phyloP scores from a whole-genome alignment of 2,797 vertebrate genomes.

The Brachyrhaphis roseni region DNA sequence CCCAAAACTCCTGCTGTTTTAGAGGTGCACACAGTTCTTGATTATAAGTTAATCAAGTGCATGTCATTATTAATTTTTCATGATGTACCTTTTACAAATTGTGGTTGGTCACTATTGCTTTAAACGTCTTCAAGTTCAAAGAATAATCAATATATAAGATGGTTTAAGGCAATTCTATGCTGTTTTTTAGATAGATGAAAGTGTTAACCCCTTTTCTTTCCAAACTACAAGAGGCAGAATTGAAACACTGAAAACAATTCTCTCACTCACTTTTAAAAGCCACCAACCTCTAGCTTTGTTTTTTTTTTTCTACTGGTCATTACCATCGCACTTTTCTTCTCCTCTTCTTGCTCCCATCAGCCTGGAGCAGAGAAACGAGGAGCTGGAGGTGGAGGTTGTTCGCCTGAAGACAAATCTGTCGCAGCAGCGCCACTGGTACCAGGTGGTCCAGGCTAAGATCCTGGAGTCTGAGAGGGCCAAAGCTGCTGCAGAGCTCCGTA shows the following conservation, averaged over 20 bases:
- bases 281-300: too few relatives aligned
- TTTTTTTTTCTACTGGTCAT: not conserved
- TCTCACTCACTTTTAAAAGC: not conserved
- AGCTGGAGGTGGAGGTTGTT: constrained; percentile 72
- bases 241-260: not conserved
- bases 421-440: constrained; percentile 77
- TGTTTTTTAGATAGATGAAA: not conserved
- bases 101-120: not conserved
- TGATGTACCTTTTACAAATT: not conserved
- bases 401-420: constrained; percentile 72
- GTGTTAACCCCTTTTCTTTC: not conserved
- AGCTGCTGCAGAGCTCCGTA: constrained; percentile 73
- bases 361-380: constrained; percentile 79
- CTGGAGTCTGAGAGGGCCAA: constrained; percentile 71
- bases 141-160: not conserved
- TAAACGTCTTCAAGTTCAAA: not conserved
- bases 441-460: constrained; percentile 71
- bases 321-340: not conserved
- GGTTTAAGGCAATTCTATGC: not conserved
- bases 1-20: not conserved
- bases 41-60: not conserved
- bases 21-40: not conserved
- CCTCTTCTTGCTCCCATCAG: constrained; percentile 49
- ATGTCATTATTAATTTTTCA: not conserved
- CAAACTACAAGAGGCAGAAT: not conserved